Conservation (phyloP, 2,888 invertebrate species). For the Mythimna pallens region DNA sequence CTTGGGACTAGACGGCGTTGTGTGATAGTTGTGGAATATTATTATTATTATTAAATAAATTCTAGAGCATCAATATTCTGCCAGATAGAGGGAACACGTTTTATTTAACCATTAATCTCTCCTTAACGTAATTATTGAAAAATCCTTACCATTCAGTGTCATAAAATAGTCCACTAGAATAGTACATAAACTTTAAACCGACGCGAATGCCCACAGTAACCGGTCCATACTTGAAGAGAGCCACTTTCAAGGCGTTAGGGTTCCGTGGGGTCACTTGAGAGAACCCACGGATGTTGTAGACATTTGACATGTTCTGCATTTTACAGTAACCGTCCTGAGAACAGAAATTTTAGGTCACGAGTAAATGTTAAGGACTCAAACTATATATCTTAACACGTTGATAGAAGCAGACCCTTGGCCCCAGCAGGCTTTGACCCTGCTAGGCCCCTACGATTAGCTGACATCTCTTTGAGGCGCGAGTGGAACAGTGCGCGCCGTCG, state of each 20-base stretch:
- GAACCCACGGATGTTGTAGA: constrained; percentile 71
- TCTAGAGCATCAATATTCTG: no score
- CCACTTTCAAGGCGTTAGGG: constrained; percentile 71
- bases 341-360: not conserved
- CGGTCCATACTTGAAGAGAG: constrained; percentile 75
- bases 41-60: no score
- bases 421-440: no score
- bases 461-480: no score
- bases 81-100: no score
- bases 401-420: no score
- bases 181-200: constrained; percentile 54
- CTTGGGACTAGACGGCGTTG: no score
- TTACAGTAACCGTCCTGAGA: constrained; percentile 73
- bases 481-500: no score
- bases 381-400: no score
- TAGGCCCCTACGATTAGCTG: no score
- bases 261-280: constrained; percentile 68
- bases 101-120: no score
- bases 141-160: constrained; percentile 71
- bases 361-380: not conserved
- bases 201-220: constrained; percentile 71
- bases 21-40: no score
- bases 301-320: constrained; percentile 67
- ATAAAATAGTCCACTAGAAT: constrained; percentile 74
- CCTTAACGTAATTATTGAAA: not conserved